These are phyloP conservation scores for Trematocara macrostoma DNA, from an alignment of 2,113 vertebrate genomes.

Conservation along the genomic window DNA sequence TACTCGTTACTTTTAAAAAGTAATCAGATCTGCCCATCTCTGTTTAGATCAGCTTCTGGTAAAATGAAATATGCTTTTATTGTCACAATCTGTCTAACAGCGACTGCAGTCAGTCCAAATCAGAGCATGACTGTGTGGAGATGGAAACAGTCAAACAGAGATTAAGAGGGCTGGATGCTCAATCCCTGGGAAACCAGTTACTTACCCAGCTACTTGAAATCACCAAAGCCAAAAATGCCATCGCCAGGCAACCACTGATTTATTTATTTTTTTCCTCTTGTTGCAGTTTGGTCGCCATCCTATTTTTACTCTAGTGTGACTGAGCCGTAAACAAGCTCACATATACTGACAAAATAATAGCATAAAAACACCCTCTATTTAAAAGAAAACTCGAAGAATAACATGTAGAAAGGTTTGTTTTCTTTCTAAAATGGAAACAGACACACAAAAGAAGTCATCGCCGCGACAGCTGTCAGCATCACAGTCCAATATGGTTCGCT, in stretches of 20 bases:
- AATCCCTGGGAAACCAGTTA: background rate
- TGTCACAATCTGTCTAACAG: background rate
- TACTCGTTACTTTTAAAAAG: too few species aligned
- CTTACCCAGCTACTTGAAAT: background rate
- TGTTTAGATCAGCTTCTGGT: background rate
- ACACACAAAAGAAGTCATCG: background rate
- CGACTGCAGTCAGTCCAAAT: background rate
- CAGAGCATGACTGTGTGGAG: background rate
- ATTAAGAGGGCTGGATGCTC: background rate
- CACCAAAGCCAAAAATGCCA: background rate
- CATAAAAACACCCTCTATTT: background rate
- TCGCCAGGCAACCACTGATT: background rate
- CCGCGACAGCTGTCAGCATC: constrained; percentile 35
- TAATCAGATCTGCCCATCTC: too few species aligned
- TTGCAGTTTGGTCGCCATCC: background rate
- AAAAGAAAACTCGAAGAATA: background rate
- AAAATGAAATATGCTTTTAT: background rate
- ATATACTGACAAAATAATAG: background rate
- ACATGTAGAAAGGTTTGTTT: background rate
- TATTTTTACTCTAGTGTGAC: background rate
- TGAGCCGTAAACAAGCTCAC: background rate
- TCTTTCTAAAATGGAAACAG: background rate
- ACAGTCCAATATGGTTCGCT: background rate
- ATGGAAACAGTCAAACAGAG: background rate
- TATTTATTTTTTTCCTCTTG: background rate